Percentiles rank a stretch among this genome's conserved stretches.
Evolutionary conservation across 2,113 vertebrate genomes (phyloP).

Genomic region (Prietella phreatophila): DNA sequence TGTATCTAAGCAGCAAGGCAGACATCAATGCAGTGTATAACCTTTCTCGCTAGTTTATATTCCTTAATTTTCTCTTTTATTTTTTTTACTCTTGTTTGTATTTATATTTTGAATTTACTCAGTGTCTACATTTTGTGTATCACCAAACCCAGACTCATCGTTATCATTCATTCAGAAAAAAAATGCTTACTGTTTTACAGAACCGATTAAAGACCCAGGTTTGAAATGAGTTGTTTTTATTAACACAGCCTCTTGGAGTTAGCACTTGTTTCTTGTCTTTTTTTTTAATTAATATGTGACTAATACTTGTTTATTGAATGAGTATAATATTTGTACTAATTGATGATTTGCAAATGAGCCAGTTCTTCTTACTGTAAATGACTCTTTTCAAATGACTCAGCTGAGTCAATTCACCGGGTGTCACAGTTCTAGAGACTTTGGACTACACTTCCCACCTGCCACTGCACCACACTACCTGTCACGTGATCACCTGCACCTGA

Average conservation of each 20-base stretch:
- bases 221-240: neutral
- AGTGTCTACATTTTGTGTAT: neutral
- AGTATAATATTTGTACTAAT: neutral
- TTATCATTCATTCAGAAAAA: neutral
- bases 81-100: neutral
- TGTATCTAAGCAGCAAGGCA: neutral
- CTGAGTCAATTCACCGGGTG: neutral
- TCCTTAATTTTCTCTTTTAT: neutral
- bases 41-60: constrained; percentile 23
- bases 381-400: neutral
- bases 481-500: no score
- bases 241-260: neutral
- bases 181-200: neutral
- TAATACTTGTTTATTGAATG: neutral
- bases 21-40: constrained; percentile 2
- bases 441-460: no score
- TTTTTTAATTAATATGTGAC: neutral
- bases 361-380: neutral
- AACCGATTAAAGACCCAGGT: neutral
- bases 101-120: constrained; percentile 27
- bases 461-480: no score
- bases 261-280: neutral
- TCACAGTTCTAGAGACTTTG: no score
- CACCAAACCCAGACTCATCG: neutral
- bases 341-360: neutral